These are phyloP conservation scores for Mystacides longicornis DNA, from an alignment of 2,888 invertebrate genomes.

Conservation along the genomic window DNA sequence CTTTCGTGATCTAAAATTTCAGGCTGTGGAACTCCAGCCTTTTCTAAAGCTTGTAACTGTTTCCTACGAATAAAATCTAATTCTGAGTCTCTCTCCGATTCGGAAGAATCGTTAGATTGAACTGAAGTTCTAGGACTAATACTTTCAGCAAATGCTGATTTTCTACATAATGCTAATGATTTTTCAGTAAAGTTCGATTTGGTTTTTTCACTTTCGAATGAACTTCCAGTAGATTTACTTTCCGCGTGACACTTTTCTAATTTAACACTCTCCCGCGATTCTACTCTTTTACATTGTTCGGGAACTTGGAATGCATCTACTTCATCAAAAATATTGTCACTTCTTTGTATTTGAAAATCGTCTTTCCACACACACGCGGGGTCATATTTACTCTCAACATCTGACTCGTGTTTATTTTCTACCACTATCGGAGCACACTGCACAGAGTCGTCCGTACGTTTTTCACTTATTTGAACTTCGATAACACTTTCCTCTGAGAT, in stretches of 20 bases:
- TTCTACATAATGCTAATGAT: conserved; percentile 14
- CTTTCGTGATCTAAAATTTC: conserved; percentile 63
- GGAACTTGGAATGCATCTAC: not conserved
- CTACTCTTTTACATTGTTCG: conserved; percentile 5
- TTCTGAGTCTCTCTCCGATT: conserved; percentile 66
- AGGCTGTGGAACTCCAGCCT: conserved; percentile 41
- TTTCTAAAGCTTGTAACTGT: conserved; percentile 30
- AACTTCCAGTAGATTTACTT: conserved; percentile 11
- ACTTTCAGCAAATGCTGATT: conserved; percentile 16
- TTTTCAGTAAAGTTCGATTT: conserved; percentile 7
- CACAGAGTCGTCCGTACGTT: conserved; percentile 14
- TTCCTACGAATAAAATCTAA: conserved; percentile 41
- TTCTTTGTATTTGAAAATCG: conserved; percentile 27
- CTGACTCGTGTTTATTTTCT: conserved; percentile 20
- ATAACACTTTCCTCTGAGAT: conserved; percentile 26
- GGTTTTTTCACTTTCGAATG: conserved; percentile 9
- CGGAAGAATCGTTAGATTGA: conserved; percentile 52
- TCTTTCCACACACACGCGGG: conserved; percentile 10
- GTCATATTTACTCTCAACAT: conserved; percentile 4
- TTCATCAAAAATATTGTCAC: conserved; percentile 1
- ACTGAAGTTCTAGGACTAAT: conserved; percentile 28
- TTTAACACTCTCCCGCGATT: conserved; percentile 20
- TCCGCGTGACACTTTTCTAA: conserved; percentile 14
- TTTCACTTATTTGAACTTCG: conserved; percentile 22
- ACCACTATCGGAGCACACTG: conserved; percentile 15